Conservation (phyloP, 2,797 vertebrate genomes). For the Helicolenus hilgendorfi region DNA sequence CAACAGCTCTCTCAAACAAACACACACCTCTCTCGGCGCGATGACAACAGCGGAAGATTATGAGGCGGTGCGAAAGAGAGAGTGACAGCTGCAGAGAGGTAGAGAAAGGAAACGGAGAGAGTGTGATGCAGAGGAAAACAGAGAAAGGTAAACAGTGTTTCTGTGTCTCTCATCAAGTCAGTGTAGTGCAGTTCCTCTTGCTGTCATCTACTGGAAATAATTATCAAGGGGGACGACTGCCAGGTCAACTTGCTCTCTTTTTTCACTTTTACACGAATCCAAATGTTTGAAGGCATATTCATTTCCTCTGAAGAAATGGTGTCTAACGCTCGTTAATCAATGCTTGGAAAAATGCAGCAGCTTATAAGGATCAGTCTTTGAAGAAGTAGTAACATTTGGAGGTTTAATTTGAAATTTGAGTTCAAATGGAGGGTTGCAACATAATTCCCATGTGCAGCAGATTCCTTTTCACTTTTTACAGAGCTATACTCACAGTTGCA, state of each 20-base stretch:
- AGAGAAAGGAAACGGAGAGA: conserved; percentile 7
- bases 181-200: conserved; percentile 68
- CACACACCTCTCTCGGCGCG: conserved; percentile 58
- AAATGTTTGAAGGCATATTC: conserved; percentile 21
- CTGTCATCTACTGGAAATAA: conserved; percentile 82
- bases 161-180: conserved; percentile 73
- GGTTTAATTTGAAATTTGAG: neutral
- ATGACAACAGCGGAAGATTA: conserved; percentile 71
- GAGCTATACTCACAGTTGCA: neutral
- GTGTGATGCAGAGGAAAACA: conserved; percentile 38
- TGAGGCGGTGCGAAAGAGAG: conserved; percentile 83
- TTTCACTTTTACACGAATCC: conserved; percentile 11
- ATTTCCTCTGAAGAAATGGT: conserved; percentile 3
- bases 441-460: neutral
- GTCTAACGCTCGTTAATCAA: neutral
- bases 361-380: neutral
- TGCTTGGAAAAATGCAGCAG: neutral
- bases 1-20: conserved; percentile 70
- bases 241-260: conserved; percentile 68
- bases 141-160: conserved; percentile 66
- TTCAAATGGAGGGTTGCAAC: neutral
- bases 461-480: neutral
- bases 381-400: neutral
- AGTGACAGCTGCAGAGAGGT: conserved; percentile 64
- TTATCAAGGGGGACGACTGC: conserved; percentile 49